Conservation (phyloP, 2,797 vertebrate species). For the Manis javanica region DNA sequence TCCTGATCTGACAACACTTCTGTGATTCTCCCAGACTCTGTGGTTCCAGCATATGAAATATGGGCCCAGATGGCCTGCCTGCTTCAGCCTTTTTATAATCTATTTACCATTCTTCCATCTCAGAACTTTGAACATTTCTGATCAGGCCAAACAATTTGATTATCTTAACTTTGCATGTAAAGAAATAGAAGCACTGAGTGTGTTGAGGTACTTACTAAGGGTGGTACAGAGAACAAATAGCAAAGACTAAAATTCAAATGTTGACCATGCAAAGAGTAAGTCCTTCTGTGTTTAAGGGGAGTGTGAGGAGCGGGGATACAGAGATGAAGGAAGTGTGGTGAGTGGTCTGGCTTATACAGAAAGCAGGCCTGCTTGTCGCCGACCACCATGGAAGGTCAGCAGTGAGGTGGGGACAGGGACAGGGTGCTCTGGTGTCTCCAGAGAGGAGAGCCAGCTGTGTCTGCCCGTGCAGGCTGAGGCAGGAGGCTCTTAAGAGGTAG, state of each 20-base stretch:
- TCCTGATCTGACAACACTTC: not conserved
- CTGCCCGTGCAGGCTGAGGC: not conserved
- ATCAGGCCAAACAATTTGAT: not conserved
- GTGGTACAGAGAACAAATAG: slow-evolving; percentile 32
- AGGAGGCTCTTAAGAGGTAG: not conserved
- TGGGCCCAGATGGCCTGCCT: not conserved
- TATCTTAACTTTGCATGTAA: slow-evolving; percentile 23
- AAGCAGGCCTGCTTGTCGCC: not conserved
- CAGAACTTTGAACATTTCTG: slow-evolving; percentile 23
- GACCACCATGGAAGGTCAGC: not conserved
- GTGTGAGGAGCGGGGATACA: not conserved
- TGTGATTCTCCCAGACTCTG: not conserved
- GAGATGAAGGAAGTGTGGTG: not conserved
- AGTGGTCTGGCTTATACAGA: not conserved
- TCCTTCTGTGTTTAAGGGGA: not conserved
- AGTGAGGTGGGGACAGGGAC: not conserved
- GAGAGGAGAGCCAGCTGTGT: not conserved
- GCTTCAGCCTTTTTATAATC: not conserved
- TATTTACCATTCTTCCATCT: not conserved
- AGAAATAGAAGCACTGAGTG: not conserved
- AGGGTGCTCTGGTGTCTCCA: fast-evolving
- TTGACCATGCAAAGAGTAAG: not conserved
- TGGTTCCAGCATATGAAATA: not conserved
- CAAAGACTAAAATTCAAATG: slow-evolving; percentile 30
- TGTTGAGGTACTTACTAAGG: not conserved